phyloP scores from a whole-genome alignment of 2,888 invertebrate genomes.

The Melanchra persicariae region DNA sequence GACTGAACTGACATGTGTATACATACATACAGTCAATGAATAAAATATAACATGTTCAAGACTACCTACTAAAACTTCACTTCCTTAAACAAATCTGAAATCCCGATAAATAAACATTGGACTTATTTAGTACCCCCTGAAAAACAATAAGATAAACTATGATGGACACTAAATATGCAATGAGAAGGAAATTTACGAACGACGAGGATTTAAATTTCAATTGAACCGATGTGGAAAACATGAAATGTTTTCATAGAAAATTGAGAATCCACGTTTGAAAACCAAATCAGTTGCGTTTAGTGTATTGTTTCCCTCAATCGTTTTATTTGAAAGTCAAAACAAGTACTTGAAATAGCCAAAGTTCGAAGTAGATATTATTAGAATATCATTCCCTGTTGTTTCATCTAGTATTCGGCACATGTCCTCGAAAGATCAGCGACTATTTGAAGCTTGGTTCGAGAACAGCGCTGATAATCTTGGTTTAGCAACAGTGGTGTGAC shows the following conservation, averaged over 20 bases:
- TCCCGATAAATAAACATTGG: slow-evolving; percentile 4
- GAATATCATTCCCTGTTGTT: background rate
- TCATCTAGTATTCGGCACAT: background rate
- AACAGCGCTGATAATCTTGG: too few species aligned
- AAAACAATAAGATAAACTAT: slow-evolving; percentile 14
- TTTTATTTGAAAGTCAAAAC: slow-evolving; percentile 1
- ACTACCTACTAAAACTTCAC: background rate
- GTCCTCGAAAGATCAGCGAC: slow-evolving; percentile 20
- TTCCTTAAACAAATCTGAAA: slow-evolving; percentile 8
- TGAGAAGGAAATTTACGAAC: slow-evolving; percentile 12
- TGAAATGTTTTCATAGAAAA: slow-evolving; percentile 16
- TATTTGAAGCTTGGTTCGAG: too few species aligned
- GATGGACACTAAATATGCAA: slow-evolving; percentile 35
- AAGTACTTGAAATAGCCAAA: background rate
- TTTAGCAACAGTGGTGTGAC: too few species aligned
- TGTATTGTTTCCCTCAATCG: background rate
- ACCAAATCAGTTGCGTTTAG: background rate
- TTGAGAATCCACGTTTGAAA: slow-evolving; percentile 24
- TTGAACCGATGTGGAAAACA: slow-evolving; percentile 26
- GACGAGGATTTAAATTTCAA: slow-evolving; percentile 39
- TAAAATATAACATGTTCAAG: too few species aligned
- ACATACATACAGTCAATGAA: too few species aligned
- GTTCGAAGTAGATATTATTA: background rate
- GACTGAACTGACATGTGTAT: too few species aligned
- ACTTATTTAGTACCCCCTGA: background rate